Conservation (phyloP, 2,113 vertebrate genomes). For the Malurus elegans region DNA sequence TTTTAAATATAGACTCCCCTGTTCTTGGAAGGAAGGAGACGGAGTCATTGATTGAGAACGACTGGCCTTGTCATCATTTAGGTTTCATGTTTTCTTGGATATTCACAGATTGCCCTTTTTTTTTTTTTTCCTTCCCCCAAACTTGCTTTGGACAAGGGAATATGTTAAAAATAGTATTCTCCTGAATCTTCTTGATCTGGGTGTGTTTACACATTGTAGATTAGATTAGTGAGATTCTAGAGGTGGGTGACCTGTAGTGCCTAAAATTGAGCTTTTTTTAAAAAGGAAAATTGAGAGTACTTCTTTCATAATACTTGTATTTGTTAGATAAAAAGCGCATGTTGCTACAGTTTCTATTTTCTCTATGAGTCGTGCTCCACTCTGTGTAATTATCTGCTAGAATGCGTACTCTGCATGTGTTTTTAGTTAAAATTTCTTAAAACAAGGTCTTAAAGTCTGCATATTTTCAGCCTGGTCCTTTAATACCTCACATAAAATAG, state of each 20-base stretch:
- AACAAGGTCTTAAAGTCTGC: conserved; percentile 42
- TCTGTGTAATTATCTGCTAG: conserved; percentile 26
- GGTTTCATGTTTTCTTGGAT: background rate
- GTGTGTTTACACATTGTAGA: background rate
- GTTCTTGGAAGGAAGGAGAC: background rate
- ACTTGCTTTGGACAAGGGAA: background rate
- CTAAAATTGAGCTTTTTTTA: background rate
- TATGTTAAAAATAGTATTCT: background rate
- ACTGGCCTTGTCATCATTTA: background rate
- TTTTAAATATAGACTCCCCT: background rate
- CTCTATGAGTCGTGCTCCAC: background rate
- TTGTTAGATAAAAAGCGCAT: background rate
- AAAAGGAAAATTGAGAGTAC: background rate
- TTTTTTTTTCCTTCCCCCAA: background rate
- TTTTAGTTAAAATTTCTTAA: conserved; percentile 63
- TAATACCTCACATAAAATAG: conserved; percentile 31
- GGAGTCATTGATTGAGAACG: background rate
- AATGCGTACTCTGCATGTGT: conserved; percentile 27
- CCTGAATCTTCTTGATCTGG: background rate
- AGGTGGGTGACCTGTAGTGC: background rate
- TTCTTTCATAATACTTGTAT: background rate
- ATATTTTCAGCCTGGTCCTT: conserved; percentile 37
- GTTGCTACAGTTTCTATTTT: background rate
- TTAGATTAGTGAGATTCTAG: background rate
- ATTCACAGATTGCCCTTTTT: background rate